phyloP scores from a whole-genome alignment of 2,888 invertebrate species.

The Pantelozetes paolii region DNA sequence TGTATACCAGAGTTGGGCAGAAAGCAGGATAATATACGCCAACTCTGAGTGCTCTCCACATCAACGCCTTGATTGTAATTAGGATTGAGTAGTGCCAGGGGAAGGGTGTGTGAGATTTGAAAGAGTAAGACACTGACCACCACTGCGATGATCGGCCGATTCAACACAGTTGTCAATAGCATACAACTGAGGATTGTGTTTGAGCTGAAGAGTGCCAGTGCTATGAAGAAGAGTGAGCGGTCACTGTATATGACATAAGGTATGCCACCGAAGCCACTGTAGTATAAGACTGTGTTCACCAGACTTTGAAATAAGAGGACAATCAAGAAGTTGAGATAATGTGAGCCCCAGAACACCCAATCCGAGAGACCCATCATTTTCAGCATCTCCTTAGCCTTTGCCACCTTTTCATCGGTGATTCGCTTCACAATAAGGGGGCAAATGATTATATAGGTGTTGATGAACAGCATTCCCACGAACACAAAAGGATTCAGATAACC shows the following conservation, averaged over 20 bases:
- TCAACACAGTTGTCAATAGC: conserved; percentile 45
- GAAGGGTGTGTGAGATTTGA: conserved; percentile 3
- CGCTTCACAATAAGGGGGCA: conserved; percentile 44
- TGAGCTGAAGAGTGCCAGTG: conserved; percentile 41
- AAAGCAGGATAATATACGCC: conserved; percentile 23
- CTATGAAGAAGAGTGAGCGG: conserved; percentile 38
- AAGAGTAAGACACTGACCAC: conserved; percentile 37
- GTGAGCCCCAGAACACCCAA: conserved; percentile 46
- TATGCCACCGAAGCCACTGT: not conserved
- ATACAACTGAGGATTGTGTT: conserved; percentile 44
- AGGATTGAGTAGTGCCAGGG: conserved; percentile 8
- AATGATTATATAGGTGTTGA: conserved; percentile 43
- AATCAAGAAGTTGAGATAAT: conserved; percentile 45
- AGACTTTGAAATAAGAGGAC: conserved; percentile 43
- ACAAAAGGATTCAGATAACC: not conserved
- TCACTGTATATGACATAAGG: conserved; percentile 25
- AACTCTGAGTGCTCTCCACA: not conserved
- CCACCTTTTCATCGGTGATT: conserved; percentile 46
- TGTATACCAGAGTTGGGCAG: conserved; percentile 24
- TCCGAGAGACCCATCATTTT: conserved; percentile 48
- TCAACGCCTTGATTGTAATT: not conserved
- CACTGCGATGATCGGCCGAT: conserved; percentile 39
- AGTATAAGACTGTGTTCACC: conserved; percentile 4
- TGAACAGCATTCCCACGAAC: conserved; percentile 17
- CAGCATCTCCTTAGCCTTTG: conserved; percentile 46